phyloP scores from a whole-genome alignment of 2,888 invertebrate genomes.

The Leistus spinibarbis region DNA sequence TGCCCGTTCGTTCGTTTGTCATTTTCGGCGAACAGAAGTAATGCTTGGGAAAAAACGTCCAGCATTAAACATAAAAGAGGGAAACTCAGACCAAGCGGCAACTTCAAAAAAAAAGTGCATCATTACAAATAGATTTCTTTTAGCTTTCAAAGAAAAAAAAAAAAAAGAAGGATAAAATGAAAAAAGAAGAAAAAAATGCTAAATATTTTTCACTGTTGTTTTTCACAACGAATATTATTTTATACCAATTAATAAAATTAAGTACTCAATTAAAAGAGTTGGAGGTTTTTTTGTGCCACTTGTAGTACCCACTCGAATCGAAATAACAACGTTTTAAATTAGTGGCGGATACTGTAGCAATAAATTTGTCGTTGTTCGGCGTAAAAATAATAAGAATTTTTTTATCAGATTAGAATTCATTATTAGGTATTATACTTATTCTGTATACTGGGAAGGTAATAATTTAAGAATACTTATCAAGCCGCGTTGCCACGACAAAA shows the following conservation, averaged over 20 bases:
- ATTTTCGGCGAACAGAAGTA: not conserved
- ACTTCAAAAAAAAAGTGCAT: not conserved
- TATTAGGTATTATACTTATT: not conserved
- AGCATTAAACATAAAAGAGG: not conserved
- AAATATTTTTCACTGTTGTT: not conserved
- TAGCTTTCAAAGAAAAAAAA: not conserved
- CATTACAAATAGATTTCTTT: conserved; percentile 1
- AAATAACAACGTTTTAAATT: not conserved
- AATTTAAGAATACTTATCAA: too few species aligned
- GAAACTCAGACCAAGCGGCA: not conserved
- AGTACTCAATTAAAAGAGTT: not conserved
- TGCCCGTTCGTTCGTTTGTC: conserved; percentile 1
- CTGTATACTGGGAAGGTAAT: too few species aligned
- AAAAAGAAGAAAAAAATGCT: not conserved
- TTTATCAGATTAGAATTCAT: not conserved
- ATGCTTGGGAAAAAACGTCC: not conserved
- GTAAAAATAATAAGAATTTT: not conserved
- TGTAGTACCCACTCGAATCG: not conserved
- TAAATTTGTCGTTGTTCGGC: not conserved
- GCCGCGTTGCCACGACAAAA: too few species aligned
- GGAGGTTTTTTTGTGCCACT: not conserved
- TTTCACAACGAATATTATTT: not conserved
- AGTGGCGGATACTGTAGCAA: not conserved
- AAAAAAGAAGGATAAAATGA: too few species aligned
- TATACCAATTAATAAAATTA: not conserved